Evolutionary conservation across 2,888 invertebrate species (phyloP), one percentile per base, ranked within the genome.

Genomic region (Saturnia japonica): DNA sequence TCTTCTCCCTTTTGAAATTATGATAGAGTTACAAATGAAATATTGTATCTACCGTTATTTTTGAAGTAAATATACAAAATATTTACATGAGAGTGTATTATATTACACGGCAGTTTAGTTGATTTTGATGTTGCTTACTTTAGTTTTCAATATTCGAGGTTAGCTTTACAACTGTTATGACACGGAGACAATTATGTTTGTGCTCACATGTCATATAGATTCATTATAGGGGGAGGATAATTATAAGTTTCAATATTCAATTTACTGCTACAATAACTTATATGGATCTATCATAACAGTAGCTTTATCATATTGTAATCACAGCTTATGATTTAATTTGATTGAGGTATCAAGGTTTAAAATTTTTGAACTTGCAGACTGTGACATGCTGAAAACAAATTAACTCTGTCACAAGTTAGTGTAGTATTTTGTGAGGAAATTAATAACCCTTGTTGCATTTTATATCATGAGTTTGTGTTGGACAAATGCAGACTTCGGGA

Each of bases 61-160:
- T 94, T 93, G 93, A 94, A 94, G 94, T 94, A 94, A 94, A 94
- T 94, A 93, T 94, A 93, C 93, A 92, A 91, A 91, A 93, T 94
- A 94, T 94, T 94, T 94, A 94, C 94, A 94, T 84, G 70, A 85
- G 88, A 88, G 94, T 92, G 93, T 94, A 93, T 94, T 93, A 91
- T 91, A 91, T 91, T 92, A 86, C 57, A 85, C 75, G 76, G 76
- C 73, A 76, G 74, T 77, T 75, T 72, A 69, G 75, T 75, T 73
- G 72, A 70, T 75, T 43, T 77, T 75, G 73, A 76, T 74, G 70
- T 75, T 73, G 77, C 75, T 70, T 47, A 75, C 77, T 78, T 73
- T 60, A 76, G 57, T 74, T 73, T 75, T 51, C 51, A 68, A 72
- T 67, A 73, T 73, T 73, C 22, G 25, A 25, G 22, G 43, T 70